phyloP scores from a whole-genome alignment of 1,140 invertebrate genomes.

The Asobara japonica region DNA sequence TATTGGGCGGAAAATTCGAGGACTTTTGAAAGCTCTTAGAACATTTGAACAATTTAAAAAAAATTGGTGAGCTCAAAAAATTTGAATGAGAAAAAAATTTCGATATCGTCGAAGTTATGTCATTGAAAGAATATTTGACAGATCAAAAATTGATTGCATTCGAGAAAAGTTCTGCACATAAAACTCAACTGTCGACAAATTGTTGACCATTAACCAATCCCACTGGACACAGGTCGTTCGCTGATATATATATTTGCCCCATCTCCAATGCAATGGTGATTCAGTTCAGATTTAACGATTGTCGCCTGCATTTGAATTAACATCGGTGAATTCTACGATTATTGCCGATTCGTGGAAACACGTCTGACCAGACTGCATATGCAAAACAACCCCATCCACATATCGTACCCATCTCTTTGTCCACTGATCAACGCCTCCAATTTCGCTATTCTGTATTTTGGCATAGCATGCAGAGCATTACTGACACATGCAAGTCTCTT shows the following conservation, averaged over 20 bases:
- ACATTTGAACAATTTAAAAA: too few species aligned
- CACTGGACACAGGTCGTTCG: background rate
- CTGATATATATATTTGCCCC: background rate
- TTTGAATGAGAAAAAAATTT: too few species aligned
- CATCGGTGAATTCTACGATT: conserved; percentile 8
- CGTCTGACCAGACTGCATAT: conserved; percentile 5
- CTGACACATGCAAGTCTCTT: background rate
- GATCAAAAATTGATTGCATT: too few species aligned
- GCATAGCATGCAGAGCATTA: background rate
- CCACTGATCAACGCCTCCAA: background rate
- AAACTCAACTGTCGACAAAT: too few species aligned
- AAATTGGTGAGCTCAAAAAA: too few species aligned
- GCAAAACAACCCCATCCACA: background rate
- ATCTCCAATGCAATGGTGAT: background rate
- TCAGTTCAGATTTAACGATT: conserved; percentile 1
- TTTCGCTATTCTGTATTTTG: background rate
- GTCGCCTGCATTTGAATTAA: conserved; percentile 5
- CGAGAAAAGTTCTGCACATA: too few species aligned
- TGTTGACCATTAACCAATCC: background rate
- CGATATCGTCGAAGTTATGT: too few species aligned
- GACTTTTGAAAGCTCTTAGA: too few species aligned
- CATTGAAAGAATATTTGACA: too few species aligned
- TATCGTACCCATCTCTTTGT: background rate
- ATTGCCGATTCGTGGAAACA: background rate
- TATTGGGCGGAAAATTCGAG: too few species aligned